These are phyloP conservation scores for Euglossa dilemma DNA, from an alignment of 1,140 invertebrate species.

Conservation along the genomic window DNA sequence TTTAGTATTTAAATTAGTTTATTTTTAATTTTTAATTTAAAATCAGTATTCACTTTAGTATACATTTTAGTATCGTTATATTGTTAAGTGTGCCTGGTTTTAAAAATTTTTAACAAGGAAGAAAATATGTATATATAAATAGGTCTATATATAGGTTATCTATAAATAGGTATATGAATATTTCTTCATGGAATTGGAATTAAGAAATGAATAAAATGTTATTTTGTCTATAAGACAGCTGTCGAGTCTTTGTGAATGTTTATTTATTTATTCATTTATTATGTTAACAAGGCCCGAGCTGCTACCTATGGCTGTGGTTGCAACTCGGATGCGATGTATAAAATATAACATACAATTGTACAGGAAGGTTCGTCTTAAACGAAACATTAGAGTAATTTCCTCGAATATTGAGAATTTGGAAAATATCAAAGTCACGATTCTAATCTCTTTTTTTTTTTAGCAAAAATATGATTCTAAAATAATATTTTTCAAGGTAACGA, in stretches of 20 bases:
- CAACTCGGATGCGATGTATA: slow-evolving; percentile 78
- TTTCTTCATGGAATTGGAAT: no score
- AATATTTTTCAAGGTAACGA: not conserved
- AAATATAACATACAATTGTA: slow-evolving; percentile 70
- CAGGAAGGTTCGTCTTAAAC: slow-evolving; percentile 29
- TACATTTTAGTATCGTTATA: no score
- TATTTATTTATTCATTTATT: slow-evolving; percentile 39
- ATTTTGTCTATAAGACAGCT: not conserved
- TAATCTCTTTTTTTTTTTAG: not conserved
- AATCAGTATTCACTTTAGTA: no score
- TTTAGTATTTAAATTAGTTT: no score
- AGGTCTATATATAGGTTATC: no score
- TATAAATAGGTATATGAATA: no score
- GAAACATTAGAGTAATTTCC: slow-evolving; percentile 17
- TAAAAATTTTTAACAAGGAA: not conserved
- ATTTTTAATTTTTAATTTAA: no score
- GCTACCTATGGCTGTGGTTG: slow-evolving; percentile 75
- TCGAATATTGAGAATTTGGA: not conserved
- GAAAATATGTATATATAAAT: no score
- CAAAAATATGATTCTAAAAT: not conserved
- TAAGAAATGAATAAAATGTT: not conserved
- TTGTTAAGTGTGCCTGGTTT: not conserved
- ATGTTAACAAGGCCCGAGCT: slow-evolving; percentile 75
- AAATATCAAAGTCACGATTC: not conserved
- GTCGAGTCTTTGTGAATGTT: slow-evolving; percentile 32